phyloP scores from a whole-genome alignment of 1,140 invertebrate species.

The Heliconius eleuchia region DNA sequence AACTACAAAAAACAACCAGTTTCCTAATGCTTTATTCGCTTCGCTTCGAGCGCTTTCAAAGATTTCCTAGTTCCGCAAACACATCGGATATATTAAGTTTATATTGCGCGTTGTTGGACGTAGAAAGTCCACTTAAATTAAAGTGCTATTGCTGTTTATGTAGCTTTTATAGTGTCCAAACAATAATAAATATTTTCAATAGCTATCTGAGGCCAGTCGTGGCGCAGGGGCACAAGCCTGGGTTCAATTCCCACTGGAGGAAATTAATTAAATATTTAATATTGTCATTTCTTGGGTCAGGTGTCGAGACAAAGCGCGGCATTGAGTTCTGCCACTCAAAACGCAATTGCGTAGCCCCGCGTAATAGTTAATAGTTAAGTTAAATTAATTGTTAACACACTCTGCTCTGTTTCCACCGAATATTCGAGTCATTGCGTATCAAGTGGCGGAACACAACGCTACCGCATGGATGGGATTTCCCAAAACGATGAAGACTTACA shows the following conservation, averaged over 20 bases:
- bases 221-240: too few relatives aligned
- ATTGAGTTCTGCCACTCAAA: background rate
- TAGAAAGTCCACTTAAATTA: conserved; percentile 6
- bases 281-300: background rate
- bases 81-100: conserved; percentile 14
- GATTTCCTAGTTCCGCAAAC: background rate
- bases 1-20: background rate
- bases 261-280: background rate
- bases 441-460: too few relatives aligned
- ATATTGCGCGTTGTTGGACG: background rate
- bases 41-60: background rate
- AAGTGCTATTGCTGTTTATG: background rate
- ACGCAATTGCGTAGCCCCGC: too few relatives aligned
- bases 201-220: too few relatives aligned
- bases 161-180: background rate
- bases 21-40: background rate
- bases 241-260: background rate
- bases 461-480: too few relatives aligned
- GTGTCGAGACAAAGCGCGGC: background rate
- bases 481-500: too few relatives aligned
- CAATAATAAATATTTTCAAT: background rate
- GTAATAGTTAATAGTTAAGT: too few relatives aligned
- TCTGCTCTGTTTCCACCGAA: too few relatives aligned
- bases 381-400: too few relatives aligned
- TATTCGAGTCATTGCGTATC: too few relatives aligned